A percentile compares a stretch with the other conserved stretches of the same genome.
Conservation (phyloP, 1,140 invertebrate species). For the Drosophila obscura region DNA sequence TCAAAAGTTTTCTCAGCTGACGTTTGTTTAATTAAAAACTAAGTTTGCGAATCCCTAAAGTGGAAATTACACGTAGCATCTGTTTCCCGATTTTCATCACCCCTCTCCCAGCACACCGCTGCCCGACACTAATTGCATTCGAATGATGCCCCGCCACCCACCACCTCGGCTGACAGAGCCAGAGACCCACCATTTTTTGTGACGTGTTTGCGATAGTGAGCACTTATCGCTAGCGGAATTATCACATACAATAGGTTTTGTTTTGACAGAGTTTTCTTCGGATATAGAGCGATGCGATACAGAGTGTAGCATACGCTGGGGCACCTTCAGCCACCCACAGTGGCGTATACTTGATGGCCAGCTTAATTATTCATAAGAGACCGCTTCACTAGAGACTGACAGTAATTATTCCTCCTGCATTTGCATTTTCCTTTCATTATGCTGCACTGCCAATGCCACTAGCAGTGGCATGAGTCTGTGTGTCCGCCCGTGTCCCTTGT, state of each 20-base stretch:
- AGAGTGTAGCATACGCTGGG: conserved; percentile 29
- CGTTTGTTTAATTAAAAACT: conserved; percentile 41
- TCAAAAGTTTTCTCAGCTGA: conserved; percentile 14
- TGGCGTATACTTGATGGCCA: conserved; percentile 21
- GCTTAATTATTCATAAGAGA: conserved; percentile 38
- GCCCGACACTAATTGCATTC: conserved; percentile 37
- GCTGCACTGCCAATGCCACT: conserved; percentile 7
- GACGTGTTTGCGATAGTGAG: conserved; percentile 18
- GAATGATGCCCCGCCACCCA: not conserved
- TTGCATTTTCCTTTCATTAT: conserved; percentile 4
- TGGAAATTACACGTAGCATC: conserved; percentile 36
- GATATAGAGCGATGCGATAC: conserved; percentile 16
- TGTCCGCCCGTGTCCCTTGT: not conserved
- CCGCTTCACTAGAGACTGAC: conserved; percentile 6
- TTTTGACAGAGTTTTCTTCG: conserved; percentile 14
- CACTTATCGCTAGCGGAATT: conserved; percentile 31
- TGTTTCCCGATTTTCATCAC: conserved; percentile 24
- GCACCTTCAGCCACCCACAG: conserved; percentile 18
- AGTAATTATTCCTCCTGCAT: conserved; percentile 37
- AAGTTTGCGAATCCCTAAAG: conserved; percentile 21
- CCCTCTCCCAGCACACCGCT: not conserved
- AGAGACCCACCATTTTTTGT: conserved; percentile 18
- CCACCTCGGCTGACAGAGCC: conserved; percentile 13
- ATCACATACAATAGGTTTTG: conserved; percentile 7
- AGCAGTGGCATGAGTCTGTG: not conserved